These are phyloP conservation scores for Anastrepha ludens DNA, from an alignment of 1,140 invertebrate genomes.

Conservation along the genomic window DNA sequence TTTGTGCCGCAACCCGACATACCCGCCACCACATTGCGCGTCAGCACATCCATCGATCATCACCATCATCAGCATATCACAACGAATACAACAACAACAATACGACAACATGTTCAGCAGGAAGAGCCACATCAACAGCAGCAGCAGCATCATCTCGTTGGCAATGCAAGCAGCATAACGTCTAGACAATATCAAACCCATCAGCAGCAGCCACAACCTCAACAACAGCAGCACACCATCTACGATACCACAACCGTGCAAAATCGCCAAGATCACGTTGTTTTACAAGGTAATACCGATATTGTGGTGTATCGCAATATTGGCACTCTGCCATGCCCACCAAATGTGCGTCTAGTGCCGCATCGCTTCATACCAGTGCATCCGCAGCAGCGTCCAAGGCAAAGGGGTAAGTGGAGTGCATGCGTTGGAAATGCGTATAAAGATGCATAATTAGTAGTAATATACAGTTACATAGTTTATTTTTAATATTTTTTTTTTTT, in stretches of 20 bases:
- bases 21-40: slow-evolving; percentile 53
- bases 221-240: slow-evolving; percentile 52
- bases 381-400: slow-evolving; percentile 58
- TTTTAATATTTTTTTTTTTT: no score
- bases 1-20: neutral
- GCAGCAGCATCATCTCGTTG: slow-evolving; percentile 59
- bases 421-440: neutral
- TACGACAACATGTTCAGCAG: slow-evolving; percentile 60
- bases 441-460: no score
- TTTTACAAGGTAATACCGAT: slow-evolving; percentile 67
- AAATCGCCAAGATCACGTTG: slow-evolving; percentile 60
- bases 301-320: slow-evolving; percentile 69
- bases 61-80: slow-evolving; percentile 38
- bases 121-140: slow-evolving; percentile 62
- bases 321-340: slow-evolving; percentile 68
- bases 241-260: slow-evolving; percentile 53
- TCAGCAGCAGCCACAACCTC: slow-evolving; percentile 64
- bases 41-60: slow-evolving; percentile 55
- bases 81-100: slow-evolving; percentile 59
- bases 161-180: slow-evolving; percentile 37
- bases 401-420: slow-evolving; percentile 52
- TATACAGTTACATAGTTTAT: no score
- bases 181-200: slow-evolving; percentile 61
- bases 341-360: slow-evolving; percentile 66
- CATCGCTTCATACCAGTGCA: slow-evolving; percentile 69